A percentile compares a stretch with the other conserved stretches of the same genome.
Evolutionary conservation across 1,140 invertebrate species (phyloP).

Genomic region (Aethina tumida): DNA sequence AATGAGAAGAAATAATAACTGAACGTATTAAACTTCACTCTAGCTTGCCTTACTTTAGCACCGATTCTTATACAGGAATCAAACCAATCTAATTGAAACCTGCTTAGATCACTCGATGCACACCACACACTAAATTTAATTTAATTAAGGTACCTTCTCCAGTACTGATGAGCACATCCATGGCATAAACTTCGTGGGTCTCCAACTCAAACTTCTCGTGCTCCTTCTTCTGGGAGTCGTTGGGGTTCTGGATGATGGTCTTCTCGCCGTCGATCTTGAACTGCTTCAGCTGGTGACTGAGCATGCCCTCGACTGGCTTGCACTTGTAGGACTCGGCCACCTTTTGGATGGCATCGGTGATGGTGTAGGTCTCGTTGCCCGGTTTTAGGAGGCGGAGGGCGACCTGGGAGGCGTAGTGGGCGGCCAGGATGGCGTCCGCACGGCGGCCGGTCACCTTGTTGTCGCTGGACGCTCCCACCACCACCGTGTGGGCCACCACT

Average conservation of each 20-base stretch:
- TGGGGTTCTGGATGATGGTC: slow-evolving; percentile 90
- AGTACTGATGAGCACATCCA: slow-evolving; percentile 94
- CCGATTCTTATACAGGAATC: no score
- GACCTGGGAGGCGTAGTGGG: slow-evolving; percentile 89
- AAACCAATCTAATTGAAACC: no score
- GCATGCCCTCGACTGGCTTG: slow-evolving; percentile 97
- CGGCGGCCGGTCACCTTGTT: slow-evolving; percentile 73
- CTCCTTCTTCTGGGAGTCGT: slow-evolving; percentile 93
- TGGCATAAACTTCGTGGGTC: slow-evolving; percentile 95
- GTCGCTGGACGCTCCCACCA: slow-evolving; percentile 68
- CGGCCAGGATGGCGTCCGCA: slow-evolving; percentile 92
- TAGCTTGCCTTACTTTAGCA: no score
- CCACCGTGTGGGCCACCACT: slow-evolving; percentile 91
- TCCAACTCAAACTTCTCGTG: slow-evolving; percentile 96
- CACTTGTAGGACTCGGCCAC: slow-evolving; percentile 87
- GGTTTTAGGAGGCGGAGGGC: slow-evolving; percentile 87
- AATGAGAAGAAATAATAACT: no score
- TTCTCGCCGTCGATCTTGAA: slow-evolving; percentile 98
- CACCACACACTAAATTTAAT: no score
- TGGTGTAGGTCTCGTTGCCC: slow-evolving; percentile 69
- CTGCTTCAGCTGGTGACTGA: slow-evolving; percentile 95
- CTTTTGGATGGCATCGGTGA: slow-evolving; percentile 90
- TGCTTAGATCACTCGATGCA: no score
- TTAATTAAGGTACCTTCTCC: no score
- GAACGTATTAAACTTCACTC: no score